Evolutionary conservation across 2,888 invertebrate genomes (phyloP), one percentile per base, ranked within the genome.

Genomic region (Microplitis deprimator): DNA sequence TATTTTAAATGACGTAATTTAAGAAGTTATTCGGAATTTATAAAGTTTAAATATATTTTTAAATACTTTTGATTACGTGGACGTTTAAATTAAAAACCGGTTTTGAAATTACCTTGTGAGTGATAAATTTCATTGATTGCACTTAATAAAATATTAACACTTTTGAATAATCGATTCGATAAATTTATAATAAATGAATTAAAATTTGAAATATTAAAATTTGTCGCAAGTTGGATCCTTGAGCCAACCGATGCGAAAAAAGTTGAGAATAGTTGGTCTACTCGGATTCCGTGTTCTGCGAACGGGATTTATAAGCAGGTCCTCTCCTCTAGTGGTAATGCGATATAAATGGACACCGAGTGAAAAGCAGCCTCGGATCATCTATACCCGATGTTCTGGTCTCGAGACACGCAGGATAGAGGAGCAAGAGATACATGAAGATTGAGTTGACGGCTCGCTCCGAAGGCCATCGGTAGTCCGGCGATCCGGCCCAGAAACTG

Each of bases 381-480:
- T 50, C 82, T 83, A 81, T 82, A 81, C 82, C 29, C 29, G 29
- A 29, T 29, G 29, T 4, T 29, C 29, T 4, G 29, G 29, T 29
- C 29, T 29, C 29, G 29, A 29, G 29, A 29, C 29, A 29, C 29
- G 29, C 77, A 79, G 81, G 68, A 76, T 77, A 80, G 76, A 79
- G 80, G 29, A 29, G 29, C 29, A 84, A 85, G 83, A 88, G 87
- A 88, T 88, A 87, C 87, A 88, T 88, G 87, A 88, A 88, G 88
- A 88, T 87, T 86, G 87, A 84, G 85, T 87, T 88, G 88, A 87
- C 87, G 86, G 79, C 87, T 85, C 86, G 86, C 85, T 88, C 80
- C 73, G 77, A 72, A 65, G 65, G 65, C 65, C 65, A 65, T 20
- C 29, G 65, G 65, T 65, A 50, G 50, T 50, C 50, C 50, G 50